phyloP scores from a whole-genome alignment of 2,113 vertebrate genomes.

The Rhinichthys klamathensis region DNA sequence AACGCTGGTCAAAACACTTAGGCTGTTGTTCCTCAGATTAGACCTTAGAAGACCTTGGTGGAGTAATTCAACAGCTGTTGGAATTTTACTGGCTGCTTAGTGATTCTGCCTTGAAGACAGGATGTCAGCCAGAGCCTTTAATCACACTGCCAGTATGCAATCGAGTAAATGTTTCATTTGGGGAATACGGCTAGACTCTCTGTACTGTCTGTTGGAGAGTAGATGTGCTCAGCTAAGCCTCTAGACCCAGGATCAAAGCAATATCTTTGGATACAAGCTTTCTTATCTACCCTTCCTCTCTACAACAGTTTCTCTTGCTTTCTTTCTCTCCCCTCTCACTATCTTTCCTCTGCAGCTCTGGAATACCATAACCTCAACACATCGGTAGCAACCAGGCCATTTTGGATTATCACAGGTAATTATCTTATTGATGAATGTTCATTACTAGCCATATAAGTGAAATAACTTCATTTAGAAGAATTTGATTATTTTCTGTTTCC shows the following conservation, averaged over 20 bases:
- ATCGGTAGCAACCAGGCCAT: conserved; percentile 89
- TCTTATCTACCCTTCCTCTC: conserved; percentile 43
- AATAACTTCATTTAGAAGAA: background rate
- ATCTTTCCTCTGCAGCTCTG: conserved; percentile 80
- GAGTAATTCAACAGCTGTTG: conserved; percentile 31
- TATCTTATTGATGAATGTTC: background rate
- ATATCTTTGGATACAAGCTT: conserved; percentile 14
- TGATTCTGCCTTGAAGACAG: conserved; percentile 63
- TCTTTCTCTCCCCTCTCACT: conserved; percentile 17
- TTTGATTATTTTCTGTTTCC: background rate
- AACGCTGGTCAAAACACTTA: background rate
- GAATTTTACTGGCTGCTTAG: conserved; percentile 63
- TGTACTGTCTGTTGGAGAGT: conserved; percentile 17
- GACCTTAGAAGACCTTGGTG: background rate
- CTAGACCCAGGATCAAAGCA: conserved; percentile 50
- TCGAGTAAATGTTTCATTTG: conserved; percentile 58
- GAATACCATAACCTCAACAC: conserved; percentile 97
- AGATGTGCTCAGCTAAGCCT: conserved; percentile 27
- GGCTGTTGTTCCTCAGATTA: background rate
- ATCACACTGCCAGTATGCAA: conserved; percentile 71
- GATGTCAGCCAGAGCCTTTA: conserved; percentile 63
- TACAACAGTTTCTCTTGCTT: background rate
- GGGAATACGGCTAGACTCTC: conserved; percentile 44
- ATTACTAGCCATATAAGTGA: background rate
- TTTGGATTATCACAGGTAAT: conserved; percentile 97